Evolutionary conservation across 2,113 vertebrate species (phyloP), one percentile per base, ranked within the genome.

Genomic region (Cichladusa arquata): DNA sequence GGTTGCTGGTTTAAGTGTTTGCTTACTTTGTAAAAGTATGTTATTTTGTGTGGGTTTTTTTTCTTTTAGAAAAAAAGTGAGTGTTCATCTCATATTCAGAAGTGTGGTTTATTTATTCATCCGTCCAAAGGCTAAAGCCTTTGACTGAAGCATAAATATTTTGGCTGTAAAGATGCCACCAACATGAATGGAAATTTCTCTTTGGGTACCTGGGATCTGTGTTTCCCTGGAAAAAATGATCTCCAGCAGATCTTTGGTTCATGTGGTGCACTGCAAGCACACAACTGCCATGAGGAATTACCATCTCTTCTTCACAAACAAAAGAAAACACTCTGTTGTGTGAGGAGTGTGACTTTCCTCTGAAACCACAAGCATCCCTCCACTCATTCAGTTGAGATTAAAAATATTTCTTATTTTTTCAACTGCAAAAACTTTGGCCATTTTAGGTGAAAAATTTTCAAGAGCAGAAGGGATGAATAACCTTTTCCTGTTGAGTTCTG

Each of bases 71-170:
- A 88, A 73, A 51, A 91, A 40, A 66, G 6, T 8, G 13, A 71
- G 36, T 44, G 14, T 66, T 73, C 19, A 8, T 86, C 26, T 83
- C 78, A 40, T 56, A 72, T 51, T 71, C 19, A 34, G 60, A 86
- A 91, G 58, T 1, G 1, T 5, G 62, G 23, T 86, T 93, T 90
- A 48, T 96, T 95, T 93, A 77, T 83, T 86, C 12, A 29, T 72
- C 47, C 4, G 1, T 33, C 56, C 38, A 86, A 92, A 81, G 44
- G 20, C 61, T 79, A 62, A 93, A 61, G 4, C 11, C 22, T 80
- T 81, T 82, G 48, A 74, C 40, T 11, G 11, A 92, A 40, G 25
- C 22, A 80, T 62, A 70, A 95, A 50, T 50, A 83, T 47, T 90
- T 86, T 48, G 4, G 6, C 15, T 53, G 11, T 81, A 86, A 78